Evolutionary conservation across 2,797 vertebrate genomes (phyloP).

Genomic region (Cyprinodon diabolis): DNA sequence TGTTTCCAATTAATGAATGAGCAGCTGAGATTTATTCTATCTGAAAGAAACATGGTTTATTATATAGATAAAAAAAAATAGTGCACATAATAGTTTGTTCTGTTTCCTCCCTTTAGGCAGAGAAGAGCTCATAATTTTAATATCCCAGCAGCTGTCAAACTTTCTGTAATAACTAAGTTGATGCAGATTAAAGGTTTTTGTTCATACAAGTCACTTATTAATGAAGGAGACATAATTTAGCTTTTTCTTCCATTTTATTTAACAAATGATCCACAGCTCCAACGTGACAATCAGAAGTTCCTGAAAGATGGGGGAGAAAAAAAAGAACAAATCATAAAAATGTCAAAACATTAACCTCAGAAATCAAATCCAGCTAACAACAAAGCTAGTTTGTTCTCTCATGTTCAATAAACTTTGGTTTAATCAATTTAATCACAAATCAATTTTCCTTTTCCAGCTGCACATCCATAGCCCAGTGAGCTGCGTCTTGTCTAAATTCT

Average conservation of each 20-base stretch:
- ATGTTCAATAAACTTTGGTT: too few species aligned
- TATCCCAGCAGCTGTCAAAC: too few species aligned
- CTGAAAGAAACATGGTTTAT: too few species aligned
- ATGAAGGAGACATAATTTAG: background rate
- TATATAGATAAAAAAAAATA: too few species aligned
- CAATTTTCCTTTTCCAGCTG: background rate
- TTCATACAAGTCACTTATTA: background rate
- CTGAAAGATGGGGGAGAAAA: conserved; percentile 50
- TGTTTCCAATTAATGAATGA: too few species aligned
- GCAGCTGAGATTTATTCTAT: too few species aligned
- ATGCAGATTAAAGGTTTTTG: too few species aligned
- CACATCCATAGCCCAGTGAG: background rate
- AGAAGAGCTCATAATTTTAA: too few species aligned
- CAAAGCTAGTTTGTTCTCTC: background rate
- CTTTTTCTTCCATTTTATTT: conserved; percentile 70
- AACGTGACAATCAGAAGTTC: conserved; percentile 65
- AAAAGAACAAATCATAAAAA: background rate
- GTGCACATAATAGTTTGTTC: too few species aligned
- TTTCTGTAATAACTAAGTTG: too few species aligned
- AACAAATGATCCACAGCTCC: conserved; percentile 61
- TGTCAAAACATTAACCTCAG: background rate
- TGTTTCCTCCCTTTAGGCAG: too few species aligned
- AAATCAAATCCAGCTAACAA: background rate
- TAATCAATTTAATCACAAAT: too few species aligned
- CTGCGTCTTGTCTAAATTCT: background rate